Evolutionary conservation across 1,140 invertebrate species (phyloP).

Genomic region (Rhyzopertha dominica): DNA sequence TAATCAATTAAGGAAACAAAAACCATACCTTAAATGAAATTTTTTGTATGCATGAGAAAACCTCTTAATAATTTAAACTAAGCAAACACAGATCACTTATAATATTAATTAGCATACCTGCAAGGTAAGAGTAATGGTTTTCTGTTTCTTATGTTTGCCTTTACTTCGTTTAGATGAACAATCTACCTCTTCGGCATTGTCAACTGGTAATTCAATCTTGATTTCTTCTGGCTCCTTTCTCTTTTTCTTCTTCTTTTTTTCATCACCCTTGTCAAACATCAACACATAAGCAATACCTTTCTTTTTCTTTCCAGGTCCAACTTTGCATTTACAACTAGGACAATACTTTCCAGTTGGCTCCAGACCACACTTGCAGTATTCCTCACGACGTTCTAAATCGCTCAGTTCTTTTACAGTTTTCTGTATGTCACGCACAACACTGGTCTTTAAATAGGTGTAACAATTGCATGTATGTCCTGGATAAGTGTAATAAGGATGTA

Average conservation of each 20-base stretch:
- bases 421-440: slow-evolving; percentile 1
- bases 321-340: slow-evolving; percentile 1
- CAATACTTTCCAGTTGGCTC: slow-evolving; percentile 13
- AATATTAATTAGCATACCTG: slow-evolving; percentile 9
- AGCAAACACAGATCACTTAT: slow-evolving; percentile 7
- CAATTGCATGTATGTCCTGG: slow-evolving; percentile 16
- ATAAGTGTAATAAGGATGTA: slow-evolving; percentile 1
- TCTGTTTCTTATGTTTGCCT: no score
- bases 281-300: slow-evolving; percentile 31
- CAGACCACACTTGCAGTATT: slow-evolving; percentile 4
- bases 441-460: slow-evolving; percentile 10
- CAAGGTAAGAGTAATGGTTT: slow-evolving; percentile 1
- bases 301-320: slow-evolving; percentile 2
- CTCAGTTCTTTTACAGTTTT: slow-evolving; percentile 8
- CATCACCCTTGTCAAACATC: slow-evolving; percentile 22
- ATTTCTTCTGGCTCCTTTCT: slow-evolving; percentile 17
- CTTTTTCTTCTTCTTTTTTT: slow-evolving; percentile 12
- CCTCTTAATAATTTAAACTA: not conserved
- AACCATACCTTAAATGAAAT: no score
- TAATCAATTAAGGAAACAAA: no score
- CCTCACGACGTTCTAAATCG: not conserved
- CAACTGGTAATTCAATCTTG: slow-evolving; percentile 22
- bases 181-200: slow-evolving; percentile 8
- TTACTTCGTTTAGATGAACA: no score
- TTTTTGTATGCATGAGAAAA: no score